These are phyloP conservation scores for Larimichthys crocea DNA, from an alignment of 2,113 vertebrate species.

Conservation along the genomic window DNA sequence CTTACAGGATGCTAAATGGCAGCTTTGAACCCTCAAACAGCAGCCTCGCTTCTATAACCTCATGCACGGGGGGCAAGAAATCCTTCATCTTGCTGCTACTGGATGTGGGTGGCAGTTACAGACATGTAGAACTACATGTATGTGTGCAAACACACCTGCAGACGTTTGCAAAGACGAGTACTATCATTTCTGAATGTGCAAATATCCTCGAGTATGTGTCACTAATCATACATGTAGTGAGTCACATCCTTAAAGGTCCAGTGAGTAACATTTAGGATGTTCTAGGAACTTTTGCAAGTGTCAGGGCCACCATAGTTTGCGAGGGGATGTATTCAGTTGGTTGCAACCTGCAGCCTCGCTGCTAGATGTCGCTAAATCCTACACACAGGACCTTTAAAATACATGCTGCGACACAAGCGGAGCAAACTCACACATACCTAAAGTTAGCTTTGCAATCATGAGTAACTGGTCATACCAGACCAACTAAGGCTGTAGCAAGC, in stretches of 20 bases:
- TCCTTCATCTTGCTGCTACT: not conserved
- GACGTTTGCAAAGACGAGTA: not conserved
- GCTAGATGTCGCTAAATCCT: too few relatives aligned
- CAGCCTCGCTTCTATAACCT: slow-evolving; percentile 4
- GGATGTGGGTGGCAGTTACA: not conserved
- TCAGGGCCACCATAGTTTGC: too few relatives aligned
- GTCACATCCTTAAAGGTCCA: not conserved
- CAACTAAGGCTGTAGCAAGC: not conserved
- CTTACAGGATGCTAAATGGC: slow-evolving; percentile 34
- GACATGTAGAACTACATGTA: not conserved
- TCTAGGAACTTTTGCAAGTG: too few relatives aligned
- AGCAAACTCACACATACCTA: not conserved
- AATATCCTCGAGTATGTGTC: not conserved
- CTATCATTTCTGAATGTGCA: not conserved
- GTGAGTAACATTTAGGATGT: too few relatives aligned
- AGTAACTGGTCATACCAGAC: not conserved
- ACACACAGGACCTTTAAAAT: not conserved
- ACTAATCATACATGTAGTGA: not conserved
- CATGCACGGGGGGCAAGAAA: not conserved
- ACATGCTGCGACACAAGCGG: too few relatives aligned
- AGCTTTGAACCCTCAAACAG: slow-evolving; percentile 50
- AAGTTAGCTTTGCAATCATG: not conserved
- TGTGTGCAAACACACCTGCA: not conserved
- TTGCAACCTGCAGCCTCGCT: too few relatives aligned
- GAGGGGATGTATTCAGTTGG: too few relatives aligned